Conservation (phyloP, 2,888 invertebrate species). For the Lymantria dispar region DNA sequence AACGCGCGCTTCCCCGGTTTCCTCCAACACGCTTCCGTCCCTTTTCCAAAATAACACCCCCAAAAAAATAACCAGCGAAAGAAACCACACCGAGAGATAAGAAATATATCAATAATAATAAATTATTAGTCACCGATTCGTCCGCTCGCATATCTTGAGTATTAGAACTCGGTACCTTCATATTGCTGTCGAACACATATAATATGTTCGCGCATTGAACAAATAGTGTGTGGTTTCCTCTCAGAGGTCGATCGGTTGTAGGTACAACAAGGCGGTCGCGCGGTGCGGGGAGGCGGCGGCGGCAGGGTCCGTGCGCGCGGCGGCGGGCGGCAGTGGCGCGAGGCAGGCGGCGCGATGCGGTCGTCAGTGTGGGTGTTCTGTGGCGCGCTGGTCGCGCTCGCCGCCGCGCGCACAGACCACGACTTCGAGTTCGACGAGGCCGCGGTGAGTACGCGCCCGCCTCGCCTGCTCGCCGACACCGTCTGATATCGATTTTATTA, state of each 20-base stretch:
- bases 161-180: too few relatives aligned
- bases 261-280: conserved; percentile 3
- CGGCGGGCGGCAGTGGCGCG: conserved; percentile 12
- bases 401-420: conserved; percentile 50
- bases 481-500: conserved; percentile 7
- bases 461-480: background rate
- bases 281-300: conserved; percentile 9
- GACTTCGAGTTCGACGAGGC: conserved; percentile 77
- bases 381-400: conserved; percentile 39
- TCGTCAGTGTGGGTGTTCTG: conserved; percentile 28
- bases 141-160: too few relatives aligned
- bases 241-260: background rate
- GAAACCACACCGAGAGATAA: too few relatives aligned
- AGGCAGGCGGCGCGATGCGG: conserved; percentile 29
- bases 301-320: conserved; percentile 7
- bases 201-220: too few relatives aligned
- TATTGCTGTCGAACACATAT: too few relatives aligned
- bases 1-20: too few relatives aligned
- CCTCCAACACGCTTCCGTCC: too few relatives aligned
- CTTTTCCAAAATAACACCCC: too few relatives aligned
- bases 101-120: too few relatives aligned
- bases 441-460: conserved; percentile 43
- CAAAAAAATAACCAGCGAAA: too few relatives aligned
- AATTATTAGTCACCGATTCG: too few relatives aligned
- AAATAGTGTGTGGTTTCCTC: background rate